These are phyloP conservation scores for Schizothorax lantsangensis DNA, from an alignment of 2,797 vertebrate genomes.

Conservation along the genomic window DNA sequence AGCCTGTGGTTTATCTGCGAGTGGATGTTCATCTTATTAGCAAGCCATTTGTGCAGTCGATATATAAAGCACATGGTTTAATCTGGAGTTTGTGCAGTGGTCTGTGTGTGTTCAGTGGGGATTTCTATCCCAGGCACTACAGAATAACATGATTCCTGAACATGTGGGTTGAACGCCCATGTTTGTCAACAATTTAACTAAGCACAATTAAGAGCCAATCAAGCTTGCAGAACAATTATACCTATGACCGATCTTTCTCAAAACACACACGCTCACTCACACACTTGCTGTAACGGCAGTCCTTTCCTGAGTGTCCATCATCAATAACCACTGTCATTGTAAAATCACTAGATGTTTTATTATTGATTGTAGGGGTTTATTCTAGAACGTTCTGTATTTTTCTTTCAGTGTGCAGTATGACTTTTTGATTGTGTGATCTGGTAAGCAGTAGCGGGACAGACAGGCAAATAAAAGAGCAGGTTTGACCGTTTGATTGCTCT, in stretches of 20 bases:
- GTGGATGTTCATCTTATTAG: slow-evolving; percentile 3
- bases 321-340: background rate
- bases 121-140: slow-evolving; percentile 4
- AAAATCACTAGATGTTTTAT: background rate
- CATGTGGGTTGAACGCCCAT: slow-evolving; percentile 19
- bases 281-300: background rate
- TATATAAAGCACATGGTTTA: slow-evolving; percentile 9
- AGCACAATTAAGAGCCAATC: slow-evolving; percentile 40
- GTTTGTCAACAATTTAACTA: slow-evolving; percentile 57
- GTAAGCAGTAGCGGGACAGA: background rate
- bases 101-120: slow-evolving; percentile 8
- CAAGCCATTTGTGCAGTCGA: background rate
- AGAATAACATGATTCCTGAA: background rate
- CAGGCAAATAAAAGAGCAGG: background rate
- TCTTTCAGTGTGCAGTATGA: background rate
- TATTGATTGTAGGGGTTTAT: background rate
- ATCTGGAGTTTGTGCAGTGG: slow-evolving; percentile 2
- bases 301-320: slow-evolving; percentile 7
- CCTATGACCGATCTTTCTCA: background rate
- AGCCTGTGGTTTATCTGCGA: background rate
- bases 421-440: background rate
- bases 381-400: background rate
- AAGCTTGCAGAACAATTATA: slow-evolving; percentile 43
- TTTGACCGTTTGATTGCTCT: slow-evolving; percentile 36
- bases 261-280: background rate